Evolutionary conservation across 2,797 vertebrate species (phyloP), one percentile per base, ranked within the genome.

Genomic region (Lindbergichthys nudifrons): DNA sequence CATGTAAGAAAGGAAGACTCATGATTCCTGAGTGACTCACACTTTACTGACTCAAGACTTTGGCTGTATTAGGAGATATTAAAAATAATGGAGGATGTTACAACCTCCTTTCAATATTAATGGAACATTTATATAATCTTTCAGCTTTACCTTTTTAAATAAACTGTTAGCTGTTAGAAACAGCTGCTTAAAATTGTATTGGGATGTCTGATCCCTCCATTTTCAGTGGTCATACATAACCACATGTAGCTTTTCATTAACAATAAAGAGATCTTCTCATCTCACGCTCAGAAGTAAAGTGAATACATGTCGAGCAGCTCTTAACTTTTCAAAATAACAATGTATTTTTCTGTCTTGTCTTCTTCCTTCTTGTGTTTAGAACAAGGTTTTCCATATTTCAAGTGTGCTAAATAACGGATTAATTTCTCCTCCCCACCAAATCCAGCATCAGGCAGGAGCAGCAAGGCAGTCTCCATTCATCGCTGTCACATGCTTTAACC

Each of bases 21-120:
- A 46, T 65, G 58, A 68, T 68, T 79, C 32, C 72, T 61, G 2
- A 36, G 82, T 87, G 79, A 90, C 68, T 88, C 87, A 87, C n/a
- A 5, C 26, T 46, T 21, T 39, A 26, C 32, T 80, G 82, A 90
- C 63, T 90, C 83, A 80, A 57, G 47, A 74, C 48, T 67, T 14
- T 43, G 18, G 51, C 63, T 74, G 54, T 75, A 76, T 57, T 15
- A 21, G 43, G 36, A 54, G 51, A 65, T 79, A 74, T 80, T 68
- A 64, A 53, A 76, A 73, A 59, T 19, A 19, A 26, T 26, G 30
- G 56, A 46, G 36, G 51, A 60, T 62, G 71, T 65, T 67, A 72
- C 70, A 73, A 53, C 36, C 5, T 53, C 57, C 54, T 73, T 61
- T 67, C 23, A 63, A 9, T 42, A 59, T 41, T 81, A 71, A 84